A percentile compares a stretch with the other conserved stretches of the same genome.
These are phyloP conservation scores for Zaprionus nigranus DNA, from an alignment of 1,140 invertebrate genomes.

Conservation along the genomic window DNA sequence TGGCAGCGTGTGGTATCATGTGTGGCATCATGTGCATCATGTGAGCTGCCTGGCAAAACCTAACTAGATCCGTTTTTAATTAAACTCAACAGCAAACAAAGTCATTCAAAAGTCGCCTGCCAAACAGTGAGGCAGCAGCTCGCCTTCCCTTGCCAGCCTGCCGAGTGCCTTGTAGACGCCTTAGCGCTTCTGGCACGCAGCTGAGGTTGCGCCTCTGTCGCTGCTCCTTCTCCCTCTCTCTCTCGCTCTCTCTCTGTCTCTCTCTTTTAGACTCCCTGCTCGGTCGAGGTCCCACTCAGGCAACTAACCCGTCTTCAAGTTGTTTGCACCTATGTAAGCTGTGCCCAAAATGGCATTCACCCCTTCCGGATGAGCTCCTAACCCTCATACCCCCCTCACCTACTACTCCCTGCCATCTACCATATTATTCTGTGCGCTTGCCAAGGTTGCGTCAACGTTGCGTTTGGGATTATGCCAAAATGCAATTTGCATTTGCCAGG, in stretches of 20 bases:
- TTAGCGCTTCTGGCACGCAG: slow-evolving; percentile 58
- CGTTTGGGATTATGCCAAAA: slow-evolving; percentile 82
- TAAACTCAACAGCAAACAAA: slow-evolving; percentile 83
- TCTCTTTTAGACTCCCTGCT: slow-evolving; percentile 17
- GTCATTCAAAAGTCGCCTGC: slow-evolving; percentile 52
- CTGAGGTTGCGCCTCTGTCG: slow-evolving; percentile 46
- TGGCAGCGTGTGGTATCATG: slow-evolving; percentile 22
- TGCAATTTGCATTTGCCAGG: slow-evolving; percentile 81
- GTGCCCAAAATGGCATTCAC: slow-evolving; percentile 17
- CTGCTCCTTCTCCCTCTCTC: slow-evolving; percentile 2
- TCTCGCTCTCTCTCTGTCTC: neutral
- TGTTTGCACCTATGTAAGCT: slow-evolving; percentile 72
- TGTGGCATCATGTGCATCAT: slow-evolving; percentile 36
- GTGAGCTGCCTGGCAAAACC: slow-evolving; percentile 61
- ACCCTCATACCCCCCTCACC: slow-evolving; percentile 1
- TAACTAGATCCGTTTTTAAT: slow-evolving; percentile 80
- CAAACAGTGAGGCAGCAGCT: neutral
- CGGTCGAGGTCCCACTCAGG: neutral
- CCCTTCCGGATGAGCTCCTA: slow-evolving; percentile 3
- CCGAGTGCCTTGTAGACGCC: slow-evolving; percentile 32
- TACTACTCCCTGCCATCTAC: neutral
- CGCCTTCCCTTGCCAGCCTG: neutral
- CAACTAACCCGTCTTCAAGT: slow-evolving; percentile 54
- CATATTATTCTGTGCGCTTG: slow-evolving; percentile 47
- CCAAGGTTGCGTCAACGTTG: slow-evolving; percentile 28